These are phyloP conservation scores for Corvus cornix DNA, from an alignment of 2,113 vertebrate species.

Conservation along the genomic window DNA sequence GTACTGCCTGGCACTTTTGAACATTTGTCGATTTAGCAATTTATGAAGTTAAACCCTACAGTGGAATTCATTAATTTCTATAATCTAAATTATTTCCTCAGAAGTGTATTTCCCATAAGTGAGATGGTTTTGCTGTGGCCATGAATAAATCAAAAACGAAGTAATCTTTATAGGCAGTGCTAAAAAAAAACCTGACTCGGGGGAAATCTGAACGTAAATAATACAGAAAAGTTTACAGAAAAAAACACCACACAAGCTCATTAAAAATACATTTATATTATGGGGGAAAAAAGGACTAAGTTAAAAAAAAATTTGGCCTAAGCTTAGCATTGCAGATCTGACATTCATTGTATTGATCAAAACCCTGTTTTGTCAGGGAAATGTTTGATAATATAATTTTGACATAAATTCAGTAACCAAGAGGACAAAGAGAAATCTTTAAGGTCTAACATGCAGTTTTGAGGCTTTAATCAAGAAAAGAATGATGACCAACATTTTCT, in stretches of 20 bases:
- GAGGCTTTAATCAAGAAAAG: slow-evolving; percentile 18
- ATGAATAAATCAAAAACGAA: slow-evolving; percentile 63
- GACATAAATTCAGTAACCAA: slow-evolving; percentile 7
- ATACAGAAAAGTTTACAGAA: slow-evolving; percentile 19
- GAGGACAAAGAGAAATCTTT: slow-evolving; percentile 15
- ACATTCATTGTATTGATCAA: slow-evolving; percentile 52
- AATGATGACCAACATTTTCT: neutral
- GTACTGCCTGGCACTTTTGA: neutral
- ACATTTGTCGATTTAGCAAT: slow-evolving; percentile 5
- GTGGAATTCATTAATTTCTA: slow-evolving; percentile 52
- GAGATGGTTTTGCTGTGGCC: slow-evolving; percentile 21
- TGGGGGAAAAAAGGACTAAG: neutral
- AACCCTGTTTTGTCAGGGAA: slow-evolving; percentile 48
- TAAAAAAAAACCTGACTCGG: neutral
- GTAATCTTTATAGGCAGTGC: slow-evolving; percentile 37
- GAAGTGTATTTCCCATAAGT: slow-evolving; percentile 56
- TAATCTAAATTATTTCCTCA: slow-evolving; percentile 48
- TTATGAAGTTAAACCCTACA: slow-evolving; percentile 17
- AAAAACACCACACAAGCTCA: neutral
- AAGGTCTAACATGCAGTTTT: neutral
- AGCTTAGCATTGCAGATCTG: slow-evolving; percentile 33
- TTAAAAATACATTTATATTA: slow-evolving; percentile 35
- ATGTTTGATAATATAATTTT: slow-evolving; percentile 44
- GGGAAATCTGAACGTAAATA: slow-evolving; percentile 40
- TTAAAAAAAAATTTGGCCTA: neutral